Base-by-base conservation (phyloP, 2,888 invertebrate genomes). In the Drosophila prostipennis region DNA sequence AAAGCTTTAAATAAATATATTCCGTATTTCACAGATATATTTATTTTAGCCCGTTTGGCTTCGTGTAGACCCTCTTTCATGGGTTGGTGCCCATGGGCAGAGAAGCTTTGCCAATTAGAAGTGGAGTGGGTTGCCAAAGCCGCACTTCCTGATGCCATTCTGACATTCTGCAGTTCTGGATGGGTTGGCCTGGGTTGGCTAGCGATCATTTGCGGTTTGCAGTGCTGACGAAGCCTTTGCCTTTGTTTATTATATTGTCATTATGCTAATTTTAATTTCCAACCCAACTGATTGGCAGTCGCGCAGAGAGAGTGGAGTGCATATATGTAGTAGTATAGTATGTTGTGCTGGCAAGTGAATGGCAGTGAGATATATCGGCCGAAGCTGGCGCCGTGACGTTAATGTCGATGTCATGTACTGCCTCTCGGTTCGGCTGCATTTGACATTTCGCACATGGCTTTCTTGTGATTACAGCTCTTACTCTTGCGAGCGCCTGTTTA, bases 381-480 rank as follows among this genome's bases (percentile, higher is more conserved):
- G 56, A 49, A 55, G 69, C 68, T 48, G 53, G 49, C 42, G 57
- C 64, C 54, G 67, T 84, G 85, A 71, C 65, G 76, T 80, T 86
- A 81, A 81, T 81, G 84, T 83, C 61, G 77, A 53, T 78, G 87
- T 80, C 84, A 81, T 80, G 81, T 81, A 67, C 69, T 34, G 23
- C 19, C 43, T 29, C 23, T 54, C 34, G 59, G 53, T 42, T 37
- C 54, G 59, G 42, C 72, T 87, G 89, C 87, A 84, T 83, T 88
- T 84, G 83, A 84, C 83, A 84, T 88, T 84, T 84, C 70, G 78
- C 64, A 79, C 86, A 83, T 87, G 82, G 78, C 88, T 87, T 87
- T 87, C 79, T 85, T 77, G 65, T 43, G 63, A 59, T 73, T 69
- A 59, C 43, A 60, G 70, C 54, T 58, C 23, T 46, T 53, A 43